Evolutionary conservation across 2,888 invertebrate genomes (phyloP).

Genomic region (Dexiosoma caninum): DNA sequence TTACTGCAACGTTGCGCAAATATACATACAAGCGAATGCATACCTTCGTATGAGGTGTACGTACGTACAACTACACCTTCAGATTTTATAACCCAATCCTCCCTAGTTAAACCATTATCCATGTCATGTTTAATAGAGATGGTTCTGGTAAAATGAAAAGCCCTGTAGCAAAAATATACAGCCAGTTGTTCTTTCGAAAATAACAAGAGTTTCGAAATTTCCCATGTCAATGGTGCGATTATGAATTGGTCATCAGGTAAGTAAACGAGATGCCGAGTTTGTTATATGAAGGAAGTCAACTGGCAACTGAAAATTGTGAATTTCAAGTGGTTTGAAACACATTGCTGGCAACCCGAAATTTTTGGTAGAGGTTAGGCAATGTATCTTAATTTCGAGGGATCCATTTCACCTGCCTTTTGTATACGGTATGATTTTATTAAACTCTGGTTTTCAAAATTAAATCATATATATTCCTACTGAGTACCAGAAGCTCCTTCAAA

Average conservation of each 20-base stretch:
- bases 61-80: background rate
- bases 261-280: too few species aligned
- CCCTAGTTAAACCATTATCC: slow-evolving; percentile 58
- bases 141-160: background rate
- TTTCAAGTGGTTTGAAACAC: too few species aligned
- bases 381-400: too few species aligned
- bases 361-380: too few species aligned
- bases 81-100: slow-evolving; percentile 23
- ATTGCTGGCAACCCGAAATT: too few species aligned
- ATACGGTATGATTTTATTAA: too few species aligned
- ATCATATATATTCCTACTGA: slow-evolving; percentile 1
- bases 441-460: too few species aligned
- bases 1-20: slow-evolving; percentile 1
- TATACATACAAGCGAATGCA: background rate
- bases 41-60: background rate
- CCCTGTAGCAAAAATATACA: slow-evolving; percentile 5
- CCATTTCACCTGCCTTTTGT: too few species aligned
- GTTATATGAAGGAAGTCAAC: too few species aligned
- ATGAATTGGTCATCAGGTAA: too few species aligned
- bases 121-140: slow-evolving; percentile 44
- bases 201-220: background rate
- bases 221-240: too few species aligned
- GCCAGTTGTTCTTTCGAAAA: background rate
- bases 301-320: too few species aligned
- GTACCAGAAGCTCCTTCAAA: background rate